phyloP scores from a whole-genome alignment of 2,113 vertebrate species.

The Phasianus colchicus region DNA sequence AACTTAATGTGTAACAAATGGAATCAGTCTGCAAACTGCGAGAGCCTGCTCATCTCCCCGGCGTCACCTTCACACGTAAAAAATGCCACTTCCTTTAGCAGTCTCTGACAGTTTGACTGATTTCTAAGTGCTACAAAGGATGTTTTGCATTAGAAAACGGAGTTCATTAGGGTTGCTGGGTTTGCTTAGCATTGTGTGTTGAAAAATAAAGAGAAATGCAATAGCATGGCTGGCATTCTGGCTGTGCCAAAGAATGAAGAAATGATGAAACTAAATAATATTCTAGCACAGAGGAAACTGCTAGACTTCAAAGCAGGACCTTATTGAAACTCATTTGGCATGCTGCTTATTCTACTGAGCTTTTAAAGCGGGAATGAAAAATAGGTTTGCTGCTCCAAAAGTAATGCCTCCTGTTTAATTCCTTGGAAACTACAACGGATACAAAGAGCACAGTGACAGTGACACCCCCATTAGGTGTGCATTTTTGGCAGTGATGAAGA shows the following conservation, averaged over 20 bases:
- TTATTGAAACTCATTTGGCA: not conserved
- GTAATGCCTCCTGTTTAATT: not conserved
- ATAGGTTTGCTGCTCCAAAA: not conserved
- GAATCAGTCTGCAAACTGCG: conserved; percentile 20
- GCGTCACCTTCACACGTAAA: conserved; percentile 30
- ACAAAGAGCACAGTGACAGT: not conserved
- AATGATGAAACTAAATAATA: conserved; percentile 2
- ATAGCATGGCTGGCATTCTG: not conserved
- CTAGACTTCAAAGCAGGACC: not conserved
- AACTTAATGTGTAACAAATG: conserved; percentile 57
- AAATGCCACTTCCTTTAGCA: conserved; percentile 44
- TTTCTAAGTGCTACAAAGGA: conserved; percentile 40
- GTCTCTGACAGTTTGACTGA: not conserved
- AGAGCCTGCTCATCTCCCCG: conserved; percentile 40
- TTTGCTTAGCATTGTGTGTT: not conserved
- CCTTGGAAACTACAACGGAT: not conserved
- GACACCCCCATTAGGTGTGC: not conserved
- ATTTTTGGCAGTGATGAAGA: not conserved
- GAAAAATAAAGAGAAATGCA: conserved; percentile 10
- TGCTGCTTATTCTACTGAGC: not conserved
- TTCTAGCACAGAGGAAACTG: not conserved
- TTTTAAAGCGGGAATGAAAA: not conserved
- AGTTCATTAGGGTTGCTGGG: not conserved
- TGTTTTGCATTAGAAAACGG: conserved; percentile 48
- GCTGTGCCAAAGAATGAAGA: not conserved